Percentiles rank a stretch among this genome's conserved stretches.
phyloP scores from a whole-genome alignment of 2,113 vertebrate species.

The Alosa alosa region DNA sequence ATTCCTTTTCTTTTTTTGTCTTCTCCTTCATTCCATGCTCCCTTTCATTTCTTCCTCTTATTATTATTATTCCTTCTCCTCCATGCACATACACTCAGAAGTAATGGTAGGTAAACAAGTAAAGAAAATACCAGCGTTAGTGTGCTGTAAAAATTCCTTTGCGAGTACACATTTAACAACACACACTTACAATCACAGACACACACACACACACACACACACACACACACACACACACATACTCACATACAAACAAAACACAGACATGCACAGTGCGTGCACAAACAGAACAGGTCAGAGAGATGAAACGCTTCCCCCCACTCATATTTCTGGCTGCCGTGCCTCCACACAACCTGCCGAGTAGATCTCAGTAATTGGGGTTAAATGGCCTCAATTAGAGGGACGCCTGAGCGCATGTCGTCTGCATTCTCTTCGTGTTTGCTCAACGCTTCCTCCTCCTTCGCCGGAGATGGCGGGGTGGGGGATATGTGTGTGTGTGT shows the following conservation, averaged over 20 bases:
- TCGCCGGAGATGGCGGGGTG: neutral
- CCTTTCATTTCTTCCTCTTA: too few species aligned
- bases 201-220: neutral
- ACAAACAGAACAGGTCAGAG: neutral
- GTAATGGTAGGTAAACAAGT: neutral
- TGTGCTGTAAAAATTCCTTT: neutral
- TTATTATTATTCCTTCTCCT: too few species aligned
- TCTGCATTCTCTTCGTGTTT: neutral
- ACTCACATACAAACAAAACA: neutral
- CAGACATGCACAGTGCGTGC: neutral
- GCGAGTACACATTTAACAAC: neutral
- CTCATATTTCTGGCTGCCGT: conserved; percentile 40
- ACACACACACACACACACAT: neutral
- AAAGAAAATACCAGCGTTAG: neutral
- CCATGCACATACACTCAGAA: neutral
- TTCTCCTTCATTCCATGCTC: too few species aligned
- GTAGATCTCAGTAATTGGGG: conserved; percentile 44
- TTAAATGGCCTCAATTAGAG: conserved; percentile 47
- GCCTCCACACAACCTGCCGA: conserved; percentile 40
- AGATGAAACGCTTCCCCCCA: conserved; percentile 22
- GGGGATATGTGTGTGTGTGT: conserved; percentile 15
- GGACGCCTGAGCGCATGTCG: neutral
- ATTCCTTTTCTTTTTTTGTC: too few species aligned
- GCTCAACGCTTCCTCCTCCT: neutral
- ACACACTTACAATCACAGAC: neutral